Evolutionary conservation across 2,797 vertebrate genomes (phyloP).

Genomic region (Sternotherus odoratus): DNA sequence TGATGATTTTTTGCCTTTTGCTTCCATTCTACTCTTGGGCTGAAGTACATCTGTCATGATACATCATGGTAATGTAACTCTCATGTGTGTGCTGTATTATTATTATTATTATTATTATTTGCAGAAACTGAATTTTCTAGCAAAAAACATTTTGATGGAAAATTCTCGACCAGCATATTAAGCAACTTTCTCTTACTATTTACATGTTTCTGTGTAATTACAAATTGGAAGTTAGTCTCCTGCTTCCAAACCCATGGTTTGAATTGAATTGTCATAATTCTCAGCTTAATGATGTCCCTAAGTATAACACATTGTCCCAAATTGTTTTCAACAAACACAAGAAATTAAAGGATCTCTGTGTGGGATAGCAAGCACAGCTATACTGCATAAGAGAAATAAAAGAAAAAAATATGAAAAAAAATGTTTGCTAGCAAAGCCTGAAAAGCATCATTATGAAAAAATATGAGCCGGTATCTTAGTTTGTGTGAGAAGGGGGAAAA

Average conservation of each 20-base stretch:
- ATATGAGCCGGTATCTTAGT: not conserved
- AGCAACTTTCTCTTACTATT: not conserved
- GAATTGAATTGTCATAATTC: not conserved
- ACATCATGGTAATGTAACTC: not conserved
- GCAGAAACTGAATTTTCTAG: not conserved
- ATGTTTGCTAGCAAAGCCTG: not conserved
- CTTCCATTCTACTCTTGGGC: no score
- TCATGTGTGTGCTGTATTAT: not conserved
- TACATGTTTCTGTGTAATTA: not conserved
- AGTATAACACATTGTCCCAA: not conserved
- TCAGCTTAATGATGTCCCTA: not conserved
- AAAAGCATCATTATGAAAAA: not conserved
- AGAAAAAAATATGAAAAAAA: not conserved
- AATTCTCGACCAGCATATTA: not conserved
- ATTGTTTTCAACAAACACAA: not conserved
- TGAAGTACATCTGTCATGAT: no score
- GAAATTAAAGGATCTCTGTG: not conserved
- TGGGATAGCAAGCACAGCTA: not conserved
- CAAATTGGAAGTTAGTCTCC: not conserved
- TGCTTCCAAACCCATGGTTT: not conserved
- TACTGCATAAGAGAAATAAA: not conserved
- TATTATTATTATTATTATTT: not conserved
- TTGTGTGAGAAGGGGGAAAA: not conserved
- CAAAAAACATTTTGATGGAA: not conserved
- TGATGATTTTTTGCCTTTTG: accelerated